Evolutionary conservation across 2,888 invertebrate species (phyloP), one percentile per base, ranked within the genome.

Genomic region (Terebella lapidaria): DNA sequence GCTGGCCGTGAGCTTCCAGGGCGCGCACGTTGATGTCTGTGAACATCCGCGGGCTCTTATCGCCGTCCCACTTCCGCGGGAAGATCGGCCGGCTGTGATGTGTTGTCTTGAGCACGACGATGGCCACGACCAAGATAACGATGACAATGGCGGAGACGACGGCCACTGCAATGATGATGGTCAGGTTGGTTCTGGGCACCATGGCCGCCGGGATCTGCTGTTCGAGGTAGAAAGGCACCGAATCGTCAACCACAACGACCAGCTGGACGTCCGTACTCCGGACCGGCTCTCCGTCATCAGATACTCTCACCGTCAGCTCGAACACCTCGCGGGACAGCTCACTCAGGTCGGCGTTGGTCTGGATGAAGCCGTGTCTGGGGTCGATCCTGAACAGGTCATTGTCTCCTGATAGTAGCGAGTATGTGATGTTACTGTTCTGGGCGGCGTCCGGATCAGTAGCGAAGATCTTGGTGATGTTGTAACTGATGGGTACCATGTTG

Each of bases 91-190:
- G 20, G 10, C 49, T 10, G 20, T 10, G 10, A 28, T 60, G 59
- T 24, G 57, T 49, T 24, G 47, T 59, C 35, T 54, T 56, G 46
- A 63, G 35, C 24, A 63, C 18, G 25, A 63, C 54, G 20, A 67
- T 67, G 29, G 67, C 65, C 10, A 56, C 60, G 10, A 67, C 55
- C 45, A 67, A 57, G 42, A 66, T 54, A 25, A 64, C 47, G 27
- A 59, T 63, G 56, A 65, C 55, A 46, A 67, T 52, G 35, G 35
- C 55, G 3, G 67, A 66, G 24, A 60, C 61, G 24, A 55, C 57
- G 42, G 60, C 67, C 18, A 67, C 56, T 10, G 59, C 58, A 28
- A 67, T 63, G 51, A 67, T 56, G 28, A 67, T 65, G 51, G 56
- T 64, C 22, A 67, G 60, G 51, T 67, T 67, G 4, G 54, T 10